Evolutionary conservation across 2,888 invertebrate species (phyloP).

Genomic region (Flexamia atlantica): DNA sequence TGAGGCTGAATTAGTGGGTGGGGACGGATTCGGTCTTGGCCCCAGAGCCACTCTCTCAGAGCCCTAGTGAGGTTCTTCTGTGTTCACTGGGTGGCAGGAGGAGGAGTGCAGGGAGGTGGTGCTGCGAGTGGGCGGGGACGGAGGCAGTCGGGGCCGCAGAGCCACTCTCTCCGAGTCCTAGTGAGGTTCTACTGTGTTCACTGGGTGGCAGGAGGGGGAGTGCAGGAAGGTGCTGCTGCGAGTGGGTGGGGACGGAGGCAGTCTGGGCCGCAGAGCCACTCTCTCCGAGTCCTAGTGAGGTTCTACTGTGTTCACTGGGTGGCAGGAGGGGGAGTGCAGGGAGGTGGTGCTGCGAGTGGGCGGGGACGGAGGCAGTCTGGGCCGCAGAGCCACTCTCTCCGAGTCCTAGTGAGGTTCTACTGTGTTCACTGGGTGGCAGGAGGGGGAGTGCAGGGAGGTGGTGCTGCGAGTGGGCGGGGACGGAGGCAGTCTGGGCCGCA

Average conservation of each 20-base stretch:
- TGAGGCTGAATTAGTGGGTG: no score
- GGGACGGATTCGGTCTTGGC: conserved; percentile 79
- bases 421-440: conserved; percentile 82
- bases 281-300: conserved; percentile 89
- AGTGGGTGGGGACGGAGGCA: conserved; percentile 79
- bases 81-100: no score
- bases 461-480: conserved; percentile 78
- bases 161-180: conserved; percentile 88
- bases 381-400: conserved; percentile 83
- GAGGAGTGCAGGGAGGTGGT: conserved; percentile 79
- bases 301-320: no score
- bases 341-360: conserved; percentile 79
- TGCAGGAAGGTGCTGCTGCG: conserved; percentile 78
- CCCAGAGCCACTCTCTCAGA: conserved; percentile 86
- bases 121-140: conserved; percentile 78
- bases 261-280: conserved; percentile 82
- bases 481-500: conserved; percentile 79
- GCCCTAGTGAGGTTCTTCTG: no score
- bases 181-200: conserved; percentile 86
- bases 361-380: conserved; percentile 78
- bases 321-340: conserved; percentile 78
- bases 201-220: conserved; percentile 80
- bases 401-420: conserved; percentile 90
- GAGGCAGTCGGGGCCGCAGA: conserved; percentile 79
- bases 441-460: conserved; percentile 79